These are phyloP conservation scores for Colossoma macropomum DNA, from an alignment of 2,113 vertebrate genomes.

Conservation along the genomic window DNA sequence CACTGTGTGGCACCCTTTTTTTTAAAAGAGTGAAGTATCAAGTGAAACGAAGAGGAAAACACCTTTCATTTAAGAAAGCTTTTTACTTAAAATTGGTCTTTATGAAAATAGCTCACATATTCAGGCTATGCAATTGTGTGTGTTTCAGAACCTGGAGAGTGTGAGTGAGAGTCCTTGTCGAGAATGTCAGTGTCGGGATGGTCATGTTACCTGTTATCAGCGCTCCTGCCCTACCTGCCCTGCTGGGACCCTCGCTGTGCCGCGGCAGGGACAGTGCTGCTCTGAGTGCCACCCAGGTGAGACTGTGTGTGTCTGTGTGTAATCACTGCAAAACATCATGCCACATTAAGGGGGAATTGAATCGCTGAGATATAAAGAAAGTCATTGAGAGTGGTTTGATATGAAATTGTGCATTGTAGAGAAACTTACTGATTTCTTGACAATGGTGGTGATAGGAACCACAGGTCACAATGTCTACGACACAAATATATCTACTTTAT, in stretches of 20 bases:
- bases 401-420: no score
- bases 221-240: constrained; percentile 86
- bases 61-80: not conserved
- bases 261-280: constrained; percentile 80
- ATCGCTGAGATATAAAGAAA: no score
- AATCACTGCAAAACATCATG: constrained; percentile 14
- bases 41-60: not conserved
- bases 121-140: not conserved
- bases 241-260: constrained; percentile 70
- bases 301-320: constrained; percentile 60
- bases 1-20: no score
- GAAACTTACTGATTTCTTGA: no score
- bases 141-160: constrained; percentile 73
- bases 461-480: no score
- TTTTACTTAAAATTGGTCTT: not conserved
- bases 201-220: constrained; percentile 83
- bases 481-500: no score
- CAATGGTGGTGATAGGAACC: no score
- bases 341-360: no score
- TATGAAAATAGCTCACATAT: not conserved
- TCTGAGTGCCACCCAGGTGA: constrained; percentile 84
- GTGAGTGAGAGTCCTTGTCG: constrained; percentile 82
- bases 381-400: no score
- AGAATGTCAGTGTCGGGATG: constrained; percentile 81
- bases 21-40: no score